A percentile compares a stretch with the other conserved stretches of the same genome.
Conservation (phyloP, 2,888 invertebrate genomes). For the Polymixis lichenea region DNA sequence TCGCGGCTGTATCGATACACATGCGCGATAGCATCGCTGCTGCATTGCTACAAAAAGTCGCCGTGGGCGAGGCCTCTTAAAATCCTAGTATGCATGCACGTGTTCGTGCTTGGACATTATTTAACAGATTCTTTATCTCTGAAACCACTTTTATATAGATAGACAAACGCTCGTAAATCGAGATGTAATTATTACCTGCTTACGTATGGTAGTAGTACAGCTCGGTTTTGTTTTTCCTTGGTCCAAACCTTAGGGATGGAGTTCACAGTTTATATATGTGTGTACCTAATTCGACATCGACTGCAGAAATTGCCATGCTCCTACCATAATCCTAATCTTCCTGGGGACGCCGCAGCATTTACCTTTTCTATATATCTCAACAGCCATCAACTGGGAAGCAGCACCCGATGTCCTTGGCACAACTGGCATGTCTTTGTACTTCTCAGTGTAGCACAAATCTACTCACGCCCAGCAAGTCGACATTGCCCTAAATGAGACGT, state of each 20-base stretch:
- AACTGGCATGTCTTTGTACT: too few relatives aligned
- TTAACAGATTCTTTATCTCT: neutral
- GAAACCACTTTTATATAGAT: neutral
- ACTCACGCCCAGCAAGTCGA: too few relatives aligned
- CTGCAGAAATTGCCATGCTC: neutral
- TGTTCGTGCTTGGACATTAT: constrained; percentile 6
- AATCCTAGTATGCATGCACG: too few relatives aligned
- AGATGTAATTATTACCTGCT: too few relatives aligned
- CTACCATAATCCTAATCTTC: neutral
- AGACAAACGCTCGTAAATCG: neutral
- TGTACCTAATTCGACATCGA: neutral
- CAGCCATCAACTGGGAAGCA: neutral
- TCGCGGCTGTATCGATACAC: too few relatives aligned
- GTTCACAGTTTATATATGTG: neutral
- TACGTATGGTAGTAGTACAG: neutral
- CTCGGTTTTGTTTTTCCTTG: neutral
- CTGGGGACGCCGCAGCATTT: neutral
- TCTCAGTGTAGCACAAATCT: too few relatives aligned
- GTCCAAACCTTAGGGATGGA: neutral
- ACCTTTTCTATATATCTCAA: neutral
- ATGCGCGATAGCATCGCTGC: too few relatives aligned
- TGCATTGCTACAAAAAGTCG: too few relatives aligned
- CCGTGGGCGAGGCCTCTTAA: too few relatives aligned
- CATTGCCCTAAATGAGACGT: too few relatives aligned
- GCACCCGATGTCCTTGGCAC: too few relatives aligned